Evolutionary conservation across 2,888 invertebrate species (phyloP).

Genomic region (Apamea epomidion): DNA sequence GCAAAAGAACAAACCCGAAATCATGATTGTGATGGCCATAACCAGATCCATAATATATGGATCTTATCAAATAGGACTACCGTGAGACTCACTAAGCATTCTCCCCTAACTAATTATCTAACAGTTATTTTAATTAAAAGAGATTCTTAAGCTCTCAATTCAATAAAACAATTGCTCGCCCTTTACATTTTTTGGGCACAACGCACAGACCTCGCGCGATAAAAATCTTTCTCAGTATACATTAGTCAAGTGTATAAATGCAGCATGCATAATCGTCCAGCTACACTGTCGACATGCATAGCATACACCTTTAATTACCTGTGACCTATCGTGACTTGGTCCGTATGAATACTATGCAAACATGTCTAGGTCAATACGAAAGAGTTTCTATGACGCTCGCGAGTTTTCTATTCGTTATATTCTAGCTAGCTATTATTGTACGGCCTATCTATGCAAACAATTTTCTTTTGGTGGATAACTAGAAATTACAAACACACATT

Average conservation of each 20-base stretch:
- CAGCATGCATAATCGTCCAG: conserved; percentile 19
- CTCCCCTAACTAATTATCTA: conserved; percentile 20
- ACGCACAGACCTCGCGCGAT: neutral
- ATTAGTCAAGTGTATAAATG: conserved; percentile 1
- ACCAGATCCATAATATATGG: too few relatives aligned
- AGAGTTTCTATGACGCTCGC: conserved; percentile 9
- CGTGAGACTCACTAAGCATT: neutral
- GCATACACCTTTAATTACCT: conserved; percentile 9
- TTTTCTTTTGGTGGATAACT: conserved; percentile 12
- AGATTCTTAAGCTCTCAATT: neutral
- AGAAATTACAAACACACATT: too few relatives aligned
- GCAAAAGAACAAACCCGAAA: too few relatives aligned
- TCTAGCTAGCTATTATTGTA: neutral
- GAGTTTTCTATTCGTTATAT: conserved; percentile 15
- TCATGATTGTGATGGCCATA: too few relatives aligned
- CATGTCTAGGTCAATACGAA: conserved; percentile 8
- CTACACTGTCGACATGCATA: conserved; percentile 8
- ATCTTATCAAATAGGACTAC: neutral
- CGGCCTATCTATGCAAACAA: neutral
- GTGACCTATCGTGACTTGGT: conserved; percentile 5
- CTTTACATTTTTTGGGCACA: neutral
- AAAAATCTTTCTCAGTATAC: conserved; percentile 18
- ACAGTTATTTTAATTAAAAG: conserved; percentile 4
- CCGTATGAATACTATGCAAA: conserved; percentile 6
- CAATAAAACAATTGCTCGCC: conserved; percentile 4